Evolutionary conservation across 2,797 vertebrate genomes (phyloP), one percentile per base, ranked within the genome.

Genomic region (Lepilemur ruficaudatus): DNA sequence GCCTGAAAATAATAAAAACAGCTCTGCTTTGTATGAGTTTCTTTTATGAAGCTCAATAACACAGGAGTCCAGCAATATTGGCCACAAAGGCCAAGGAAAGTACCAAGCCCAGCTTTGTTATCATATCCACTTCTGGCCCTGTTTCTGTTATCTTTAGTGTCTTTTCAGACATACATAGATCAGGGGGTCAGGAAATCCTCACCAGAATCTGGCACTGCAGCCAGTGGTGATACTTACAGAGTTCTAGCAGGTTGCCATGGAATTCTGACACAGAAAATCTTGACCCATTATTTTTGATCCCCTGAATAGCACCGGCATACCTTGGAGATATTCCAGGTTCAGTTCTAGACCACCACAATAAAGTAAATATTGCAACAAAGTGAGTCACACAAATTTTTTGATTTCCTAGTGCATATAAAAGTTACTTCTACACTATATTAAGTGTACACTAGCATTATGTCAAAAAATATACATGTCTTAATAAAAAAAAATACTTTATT

Each of bases 1-100:
- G 28, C 87, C 82, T 96, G 93, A 98, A 98, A 97, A 81, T 87
- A 70, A 82, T 97, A 85, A 92, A 67, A 59, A 79, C 59, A 81
- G 41, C 65, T 95, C 94, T 98, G 79, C 59, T 94, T 93, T 89
- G 52, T 89, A 92, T 93, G 75, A 89, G 11, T 87, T 98, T 95
- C 43, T 87, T 91, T 91, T 43, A 73, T 93, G 22, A 95, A 96
- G 91, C 46, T 61, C 86, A 14, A 79, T 85, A 85, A n/a, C 89
- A 57, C 52, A 89, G 93, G 93, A 93, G 48, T 78, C 48, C 25
- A 30, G n/a, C 84, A 78, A 88, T 28, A 35, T 0, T 73, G 61
- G 52, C n/a, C 41, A 78, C 43, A 43, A 82, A 92, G 59, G 55
- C 17, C 57, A 95, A 46, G 48, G 75, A 82, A 87, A 46, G 41